Evolutionary conservation across 2,797 vertebrate genomes (phyloP).

Genomic region (Silurus aristotelis): DNA sequence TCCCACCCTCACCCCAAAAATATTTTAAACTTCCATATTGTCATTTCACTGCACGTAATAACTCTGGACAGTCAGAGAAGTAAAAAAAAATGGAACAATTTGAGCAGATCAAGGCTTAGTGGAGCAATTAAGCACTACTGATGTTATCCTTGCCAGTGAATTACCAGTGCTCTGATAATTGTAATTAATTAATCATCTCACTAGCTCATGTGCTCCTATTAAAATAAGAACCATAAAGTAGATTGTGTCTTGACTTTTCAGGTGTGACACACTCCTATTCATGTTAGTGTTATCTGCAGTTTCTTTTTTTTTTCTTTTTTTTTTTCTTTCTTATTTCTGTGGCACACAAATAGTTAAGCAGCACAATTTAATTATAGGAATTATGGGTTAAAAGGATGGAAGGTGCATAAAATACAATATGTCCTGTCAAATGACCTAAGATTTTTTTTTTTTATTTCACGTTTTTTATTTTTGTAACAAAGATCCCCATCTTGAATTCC

Average conservation of each 20-base stretch:
- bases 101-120: constrained; percentile 67
- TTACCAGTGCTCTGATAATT: constrained; percentile 76
- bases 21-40: constrained; percentile 61
- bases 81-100: constrained; percentile 71
- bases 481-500: background rate
- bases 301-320: background rate
- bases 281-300: background rate
- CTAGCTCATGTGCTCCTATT: constrained; percentile 65
- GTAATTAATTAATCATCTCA: constrained; percentile 79
- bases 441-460: background rate
- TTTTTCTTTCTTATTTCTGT: background rate
- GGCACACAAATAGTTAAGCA: background rate
- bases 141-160: constrained; percentile 72
- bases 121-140: constrained; percentile 75
- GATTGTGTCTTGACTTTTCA: constrained; percentile 65
- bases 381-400: too few relatives aligned
- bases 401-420: background rate
- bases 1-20: constrained; percentile 47
- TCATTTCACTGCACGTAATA: constrained; percentile 73
- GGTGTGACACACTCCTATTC: constrained; percentile 50
- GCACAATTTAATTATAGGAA: background rate
- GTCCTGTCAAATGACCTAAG: background rate
- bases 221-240: constrained; percentile 63
- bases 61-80: constrained; percentile 70
- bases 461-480: background rate